phyloP scores from a whole-genome alignment of 2,113 vertebrate species.

The Pluvianellus socialis region DNA sequence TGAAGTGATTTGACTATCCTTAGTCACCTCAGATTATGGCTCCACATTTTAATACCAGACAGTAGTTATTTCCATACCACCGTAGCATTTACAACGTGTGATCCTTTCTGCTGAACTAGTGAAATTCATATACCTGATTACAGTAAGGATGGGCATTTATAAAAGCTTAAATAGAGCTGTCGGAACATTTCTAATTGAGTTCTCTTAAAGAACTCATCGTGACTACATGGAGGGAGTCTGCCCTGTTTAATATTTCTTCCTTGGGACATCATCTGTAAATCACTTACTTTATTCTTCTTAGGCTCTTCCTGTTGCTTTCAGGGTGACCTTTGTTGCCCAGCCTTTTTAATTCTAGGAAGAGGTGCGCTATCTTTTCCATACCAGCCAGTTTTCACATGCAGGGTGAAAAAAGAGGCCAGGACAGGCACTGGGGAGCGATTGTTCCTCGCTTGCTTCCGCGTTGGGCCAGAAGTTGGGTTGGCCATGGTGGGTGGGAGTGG shows the following conservation, averaged over 20 bases:
- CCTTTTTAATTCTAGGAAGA: background rate
- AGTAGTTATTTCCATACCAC: background rate
- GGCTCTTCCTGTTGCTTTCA: background rate
- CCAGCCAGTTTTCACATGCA: background rate
- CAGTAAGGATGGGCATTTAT: background rate
- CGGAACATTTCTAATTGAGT: background rate
- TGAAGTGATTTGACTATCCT: constrained; percentile 20
- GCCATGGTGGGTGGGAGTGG: background rate
- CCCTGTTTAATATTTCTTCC: background rate
- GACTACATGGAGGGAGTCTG: background rate
- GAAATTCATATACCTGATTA: constrained; percentile 23
- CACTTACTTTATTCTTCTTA: background rate
- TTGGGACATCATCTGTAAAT: background rate
- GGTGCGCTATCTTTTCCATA: background rate
- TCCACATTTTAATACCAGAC: constrained; percentile 60
- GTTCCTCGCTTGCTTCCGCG: background rate
- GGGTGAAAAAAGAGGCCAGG: background rate
- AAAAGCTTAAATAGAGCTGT: background rate
- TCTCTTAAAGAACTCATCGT: background rate
- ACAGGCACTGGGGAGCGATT: background rate
- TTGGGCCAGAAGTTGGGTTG: background rate
- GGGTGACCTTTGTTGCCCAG: background rate
- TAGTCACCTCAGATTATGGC: background rate
- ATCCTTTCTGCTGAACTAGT: constrained; percentile 22
- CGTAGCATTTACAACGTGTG: background rate